A percentile compares a stretch with the other conserved stretches of the same genome.
Conservation (phyloP, 2,113 vertebrate species). For the Vulpes ferrilata region DNA sequence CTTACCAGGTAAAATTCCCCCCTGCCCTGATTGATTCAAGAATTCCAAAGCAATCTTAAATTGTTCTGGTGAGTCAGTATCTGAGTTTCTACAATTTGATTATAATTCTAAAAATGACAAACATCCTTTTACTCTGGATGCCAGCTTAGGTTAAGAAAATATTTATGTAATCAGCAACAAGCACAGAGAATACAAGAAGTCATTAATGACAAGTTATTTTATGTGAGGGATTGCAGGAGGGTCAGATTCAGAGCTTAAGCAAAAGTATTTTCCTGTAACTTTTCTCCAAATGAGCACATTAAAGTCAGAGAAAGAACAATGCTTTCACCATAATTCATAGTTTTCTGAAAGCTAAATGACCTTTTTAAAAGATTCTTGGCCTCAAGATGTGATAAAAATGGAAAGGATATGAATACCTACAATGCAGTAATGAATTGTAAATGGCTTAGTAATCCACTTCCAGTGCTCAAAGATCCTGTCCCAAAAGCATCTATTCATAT, state of each 20-base stretch:
- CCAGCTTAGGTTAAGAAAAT: constrained; percentile 67
- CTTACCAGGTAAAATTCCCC: constrained; percentile 49
- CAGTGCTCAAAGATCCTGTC: constrained; percentile 49
- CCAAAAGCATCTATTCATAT: constrained; percentile 66
- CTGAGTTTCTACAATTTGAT: constrained; percentile 68
- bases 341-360: constrained; percentile 82
- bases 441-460: constrained; percentile 71
- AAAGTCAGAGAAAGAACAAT: constrained; percentile 80
- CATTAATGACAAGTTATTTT: constrained; percentile 75
- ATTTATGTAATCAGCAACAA: constrained; percentile 68
- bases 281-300: constrained; percentile 83
- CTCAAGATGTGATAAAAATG: constrained; percentile 78
- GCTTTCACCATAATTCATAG: constrained; percentile 78
- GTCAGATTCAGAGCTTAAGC: constrained; percentile 69
- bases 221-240: constrained; percentile 39
- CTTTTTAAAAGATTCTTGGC: constrained; percentile 74
- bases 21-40: constrained; percentile 32
- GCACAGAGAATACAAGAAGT: constrained; percentile 45
- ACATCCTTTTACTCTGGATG: constrained; percentile 67
- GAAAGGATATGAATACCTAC: constrained; percentile 77
- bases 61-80: not conserved
- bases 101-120: constrained; percentile 69
- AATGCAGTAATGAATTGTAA: constrained; percentile 80
- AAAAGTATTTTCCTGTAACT: constrained; percentile 75
- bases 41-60: constrained; percentile 35